These are phyloP conservation scores for Crocodylus rhombifer DNA, from an alignment of 2,797 vertebrate genomes.

Conservation along the genomic window DNA sequence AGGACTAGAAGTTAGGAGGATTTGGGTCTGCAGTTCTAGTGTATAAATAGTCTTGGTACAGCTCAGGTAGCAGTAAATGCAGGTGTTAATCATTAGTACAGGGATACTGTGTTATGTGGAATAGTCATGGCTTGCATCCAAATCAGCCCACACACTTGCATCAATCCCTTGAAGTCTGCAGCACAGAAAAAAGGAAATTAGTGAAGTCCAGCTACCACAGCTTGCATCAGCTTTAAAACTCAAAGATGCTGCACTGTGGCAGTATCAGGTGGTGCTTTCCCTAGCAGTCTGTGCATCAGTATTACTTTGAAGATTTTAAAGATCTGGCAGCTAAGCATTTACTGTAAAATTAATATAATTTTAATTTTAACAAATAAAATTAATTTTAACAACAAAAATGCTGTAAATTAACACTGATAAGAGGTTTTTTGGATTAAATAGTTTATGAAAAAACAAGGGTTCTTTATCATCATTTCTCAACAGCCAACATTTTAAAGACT, in stretches of 20 bases:
- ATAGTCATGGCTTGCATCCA: slow-evolving; percentile 61
- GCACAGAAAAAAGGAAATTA: not conserved
- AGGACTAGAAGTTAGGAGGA: not conserved
- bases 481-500: not conserved
- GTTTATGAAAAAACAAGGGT: not conserved
- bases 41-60: slow-evolving; percentile 66
- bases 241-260: not conserved
- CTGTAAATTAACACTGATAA: not conserved
- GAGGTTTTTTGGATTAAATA: not conserved
- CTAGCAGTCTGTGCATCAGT: not conserved
- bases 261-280: not conserved
- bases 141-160: slow-evolving; percentile 60
- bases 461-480: not conserved
- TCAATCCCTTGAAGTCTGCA: slow-evolving; percentile 60
- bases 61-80: slow-evolving; percentile 62
- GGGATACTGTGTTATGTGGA: slow-evolving; percentile 70
- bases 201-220: slow-evolving; percentile 22
- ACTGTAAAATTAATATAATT: not conserved
- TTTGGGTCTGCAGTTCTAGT: slow-evolving; percentile 10
- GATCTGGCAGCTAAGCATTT: not conserved
- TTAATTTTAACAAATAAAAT: not conserved
- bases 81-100: slow-evolving; percentile 74
- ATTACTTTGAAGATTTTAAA: not conserved
- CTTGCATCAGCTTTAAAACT: slow-evolving; percentile 4
- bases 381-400: not conserved